A percentile compares a stretch with the other conserved stretches of the same genome.
phyloP scores from a whole-genome alignment of 2,888 invertebrate species.

The Andrena marginata region DNA sequence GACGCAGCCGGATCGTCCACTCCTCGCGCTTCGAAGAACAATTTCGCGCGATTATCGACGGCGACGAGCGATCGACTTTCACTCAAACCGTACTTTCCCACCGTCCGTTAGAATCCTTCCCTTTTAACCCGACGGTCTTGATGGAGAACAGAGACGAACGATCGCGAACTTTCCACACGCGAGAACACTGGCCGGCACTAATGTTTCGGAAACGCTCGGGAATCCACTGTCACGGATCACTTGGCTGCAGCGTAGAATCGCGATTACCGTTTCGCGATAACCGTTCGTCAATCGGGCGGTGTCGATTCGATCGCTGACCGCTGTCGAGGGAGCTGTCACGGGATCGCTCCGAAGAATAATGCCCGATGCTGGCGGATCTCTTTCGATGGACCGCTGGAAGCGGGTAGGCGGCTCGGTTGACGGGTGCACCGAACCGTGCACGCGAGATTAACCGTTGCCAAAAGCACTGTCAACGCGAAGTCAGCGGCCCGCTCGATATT shows the following conservation, averaged over 20 bases:
- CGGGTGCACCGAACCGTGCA: conserved; percentile 6
- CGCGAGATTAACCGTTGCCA: conserved; percentile 54
- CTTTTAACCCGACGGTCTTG: neutral
- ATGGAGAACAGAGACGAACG: neutral
- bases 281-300: neutral
- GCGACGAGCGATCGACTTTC: conserved; percentile 46
- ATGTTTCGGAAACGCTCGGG: neutral
- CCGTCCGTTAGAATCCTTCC: neutral
- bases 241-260: neutral
- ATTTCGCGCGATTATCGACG: conserved; percentile 1
- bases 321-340: neutral
- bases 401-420: neutral
- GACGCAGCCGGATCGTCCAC: neutral
- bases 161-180: conserved; percentile 6
- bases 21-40: neutral
- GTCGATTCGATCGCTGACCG: neutral
- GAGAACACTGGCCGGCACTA: conserved; percentile 24
- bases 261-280: neutral
- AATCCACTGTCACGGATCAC: conserved; percentile 28
- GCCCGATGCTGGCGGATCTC: conserved; percentile 3
- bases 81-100: conserved; percentile 28
- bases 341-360: conserved; percentile 11
- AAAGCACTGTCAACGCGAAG: conserved; percentile 66
- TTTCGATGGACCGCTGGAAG: conserved; percentile 3
- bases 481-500: conserved; percentile 58